phyloP scores from a whole-genome alignment of 2,113 vertebrate species.

The Lutjanus erythropterus region DNA sequence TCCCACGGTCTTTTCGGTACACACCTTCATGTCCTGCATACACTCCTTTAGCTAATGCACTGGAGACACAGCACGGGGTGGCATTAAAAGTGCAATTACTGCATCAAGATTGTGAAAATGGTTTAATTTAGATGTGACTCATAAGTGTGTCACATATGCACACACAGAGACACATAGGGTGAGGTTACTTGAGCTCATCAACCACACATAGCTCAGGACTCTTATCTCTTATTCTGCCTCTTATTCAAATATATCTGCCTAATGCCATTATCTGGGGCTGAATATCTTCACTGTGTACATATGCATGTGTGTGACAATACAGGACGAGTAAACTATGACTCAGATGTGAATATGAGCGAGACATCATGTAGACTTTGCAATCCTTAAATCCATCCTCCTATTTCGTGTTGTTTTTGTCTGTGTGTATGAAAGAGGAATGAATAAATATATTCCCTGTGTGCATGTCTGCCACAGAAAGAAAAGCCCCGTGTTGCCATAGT shows the following conservation, averaged over 20 bases:
- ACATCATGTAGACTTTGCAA: not conserved
- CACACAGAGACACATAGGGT: not conserved
- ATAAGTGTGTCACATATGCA: constrained; percentile 1
- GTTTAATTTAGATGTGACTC: constrained; percentile 28
- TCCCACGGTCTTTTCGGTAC: not conserved
- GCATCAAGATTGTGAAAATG: constrained; percentile 1
- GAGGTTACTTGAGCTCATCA: constrained; percentile 23
- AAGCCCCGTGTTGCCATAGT: not conserved
- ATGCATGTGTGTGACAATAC: constrained; percentile 9
- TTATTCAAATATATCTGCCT: constrained; percentile 43
- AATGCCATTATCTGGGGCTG: constrained; percentile 15
- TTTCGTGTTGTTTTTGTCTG: not conserved
- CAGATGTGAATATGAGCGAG: constrained; percentile 11
- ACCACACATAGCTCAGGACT: constrained; percentile 4
- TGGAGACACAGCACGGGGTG: not conserved
- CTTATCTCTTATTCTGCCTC: constrained; percentile 16
- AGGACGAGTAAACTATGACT: constrained; percentile 33
- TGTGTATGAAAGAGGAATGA: constrained; percentile 1
- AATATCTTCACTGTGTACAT: constrained; percentile 7
- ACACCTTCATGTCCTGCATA: not conserved
- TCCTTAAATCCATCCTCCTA: not conserved
- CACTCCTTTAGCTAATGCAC: constrained; percentile 2
- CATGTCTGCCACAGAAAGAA: constrained; percentile 1
- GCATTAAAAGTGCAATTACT: constrained; percentile 30
- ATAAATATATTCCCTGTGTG: not conserved